These are phyloP conservation scores for Columba guinea DNA, from an alignment of 2,797 vertebrate genomes.

Conservation along the genomic window DNA sequence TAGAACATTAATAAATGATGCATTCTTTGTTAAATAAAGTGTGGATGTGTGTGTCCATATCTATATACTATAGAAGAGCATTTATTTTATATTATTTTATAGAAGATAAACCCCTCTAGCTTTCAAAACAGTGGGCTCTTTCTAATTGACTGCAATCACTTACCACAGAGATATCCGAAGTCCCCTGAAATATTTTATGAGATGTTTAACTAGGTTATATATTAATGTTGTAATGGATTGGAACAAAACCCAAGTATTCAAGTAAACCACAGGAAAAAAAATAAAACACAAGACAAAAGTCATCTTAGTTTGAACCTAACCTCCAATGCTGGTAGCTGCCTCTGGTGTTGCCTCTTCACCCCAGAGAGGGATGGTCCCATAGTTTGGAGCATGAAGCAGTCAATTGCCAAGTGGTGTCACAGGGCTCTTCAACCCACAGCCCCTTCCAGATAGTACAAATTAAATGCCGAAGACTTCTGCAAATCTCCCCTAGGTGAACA, in stretches of 20 bases:
- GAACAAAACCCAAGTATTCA: background rate
- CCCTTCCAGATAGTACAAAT: background rate
- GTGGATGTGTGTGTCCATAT: background rate
- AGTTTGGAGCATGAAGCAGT: background rate
- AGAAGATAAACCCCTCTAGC: background rate
- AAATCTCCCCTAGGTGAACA: background rate
- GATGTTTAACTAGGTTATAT: background rate
- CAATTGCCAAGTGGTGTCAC: rapidly evolving
- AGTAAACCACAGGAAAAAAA: background rate
- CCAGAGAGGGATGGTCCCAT: background rate
- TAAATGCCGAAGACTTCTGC: background rate
- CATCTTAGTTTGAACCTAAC: background rate
- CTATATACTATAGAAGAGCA: background rate
- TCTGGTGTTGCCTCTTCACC: background rate
- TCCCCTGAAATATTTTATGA: rapidly evolving
- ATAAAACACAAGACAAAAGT: background rate
- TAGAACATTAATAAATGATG: conserved; percentile 30
- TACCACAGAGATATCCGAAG: background rate
- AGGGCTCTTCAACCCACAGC: background rate
- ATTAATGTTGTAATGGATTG: background rate
- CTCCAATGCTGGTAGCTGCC: background rate
- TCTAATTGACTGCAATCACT: background rate
- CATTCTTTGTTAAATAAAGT: conserved; percentile 1
- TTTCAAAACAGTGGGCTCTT: background rate
- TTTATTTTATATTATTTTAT: background rate